Evolutionary conservation across 1,140 invertebrate genomes (phyloP), one percentile per base, ranked within the genome.

Genomic region (Bombus sylvicola): DNA sequence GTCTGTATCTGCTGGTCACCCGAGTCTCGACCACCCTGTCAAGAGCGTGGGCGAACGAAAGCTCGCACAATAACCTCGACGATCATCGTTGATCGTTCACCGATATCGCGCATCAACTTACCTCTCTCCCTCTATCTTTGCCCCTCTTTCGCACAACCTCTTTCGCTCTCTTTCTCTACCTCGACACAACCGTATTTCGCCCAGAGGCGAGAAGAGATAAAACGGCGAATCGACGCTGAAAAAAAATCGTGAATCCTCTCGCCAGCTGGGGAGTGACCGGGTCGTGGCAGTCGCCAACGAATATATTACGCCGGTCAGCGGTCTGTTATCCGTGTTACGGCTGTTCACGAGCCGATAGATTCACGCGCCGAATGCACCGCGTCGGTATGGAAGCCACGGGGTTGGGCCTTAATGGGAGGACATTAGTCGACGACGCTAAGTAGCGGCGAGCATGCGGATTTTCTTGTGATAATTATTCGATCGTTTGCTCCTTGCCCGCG

Each of bases 381-480:
- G 47, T 53, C 47, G 47, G 47, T 53, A 43, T 28, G 41, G 53
- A 43, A 76, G 31, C 47, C 59, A 34, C 41, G 59, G 47, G 69
- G 57, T 34, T 47, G 59, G 53, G 73, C 73, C 57, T 39, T 83
- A 83, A 83, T 77, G 82, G 64, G 2, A 13, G 64, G n/a, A 43
- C 82, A 83, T 83, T 83, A 83, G 57, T 69, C 74, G 59, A 62
- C 47, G 31, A 18, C 62, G 18, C 57, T 43, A 74, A 82, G 53
- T 82, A 75, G 28, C 72, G 22, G 34, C 79, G 34, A 25, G 68
- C 37, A 81, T 41, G 79, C 47, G 73, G 73, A 59, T 78, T 77
- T 78, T 59, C 74, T 69, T n/a, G 62, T 69, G 76, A 83, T 71
- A 83, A 78, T 83, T 75, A 83, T 83, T 83, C 72, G 39, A 66